Evolutionary conservation across 2,797 vertebrate species (phyloP).

Genomic region (Spizella passerina): DNA sequence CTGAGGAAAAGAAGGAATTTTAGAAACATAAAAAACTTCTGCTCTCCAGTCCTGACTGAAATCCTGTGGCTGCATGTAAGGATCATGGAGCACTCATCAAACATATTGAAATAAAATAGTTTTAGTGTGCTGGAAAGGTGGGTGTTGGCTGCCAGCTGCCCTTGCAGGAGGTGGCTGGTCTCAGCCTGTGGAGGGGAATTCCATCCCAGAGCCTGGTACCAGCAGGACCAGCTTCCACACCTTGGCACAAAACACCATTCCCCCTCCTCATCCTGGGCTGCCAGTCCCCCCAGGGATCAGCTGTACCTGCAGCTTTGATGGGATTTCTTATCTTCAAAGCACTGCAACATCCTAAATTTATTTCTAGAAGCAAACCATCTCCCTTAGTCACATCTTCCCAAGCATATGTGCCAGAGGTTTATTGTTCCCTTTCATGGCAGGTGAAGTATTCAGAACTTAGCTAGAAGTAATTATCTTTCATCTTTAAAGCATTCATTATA

Average conservation of each 20-base stretch:
- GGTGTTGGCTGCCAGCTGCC: background rate
- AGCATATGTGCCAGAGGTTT: background rate
- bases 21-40: fast-evolving
- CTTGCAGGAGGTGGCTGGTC: background rate
- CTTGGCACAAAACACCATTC: background rate
- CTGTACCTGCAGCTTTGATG: background rate
- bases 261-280: background rate
- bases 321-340: slow-evolving; percentile 32
- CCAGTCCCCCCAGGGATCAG: background rate
- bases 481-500: background rate
- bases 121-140: background rate
- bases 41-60: background rate
- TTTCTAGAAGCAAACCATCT: background rate
- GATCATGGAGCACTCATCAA: background rate
- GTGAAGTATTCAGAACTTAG: background rate
- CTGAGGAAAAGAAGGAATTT: background rate
- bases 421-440: background rate
- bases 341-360: background rate
- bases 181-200: background rate
- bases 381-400: background rate
- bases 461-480: background rate
- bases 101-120: background rate
- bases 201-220: background rate
- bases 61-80: background rate
- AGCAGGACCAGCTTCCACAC: background rate